Evolutionary conservation across 2,113 vertebrate species (phyloP).

Genomic region (Athene cunicularia): DNA sequence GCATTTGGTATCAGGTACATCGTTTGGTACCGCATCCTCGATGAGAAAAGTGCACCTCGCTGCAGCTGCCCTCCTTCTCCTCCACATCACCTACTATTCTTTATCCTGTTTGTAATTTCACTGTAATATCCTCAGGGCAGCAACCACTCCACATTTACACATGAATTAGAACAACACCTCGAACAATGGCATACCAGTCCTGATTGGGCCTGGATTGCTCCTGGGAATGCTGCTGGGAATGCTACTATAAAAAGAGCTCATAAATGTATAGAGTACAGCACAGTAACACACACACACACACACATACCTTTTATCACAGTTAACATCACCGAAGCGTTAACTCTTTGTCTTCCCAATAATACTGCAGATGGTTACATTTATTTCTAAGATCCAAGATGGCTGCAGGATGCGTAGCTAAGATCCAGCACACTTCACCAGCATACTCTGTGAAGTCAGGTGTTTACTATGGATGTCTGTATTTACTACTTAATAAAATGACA

Average conservation of each 20-base stretch:
- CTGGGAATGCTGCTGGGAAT: conserved; percentile 42
- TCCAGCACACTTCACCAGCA: background rate
- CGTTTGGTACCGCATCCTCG: background rate
- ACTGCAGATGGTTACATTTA: background rate
- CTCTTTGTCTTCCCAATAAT: background rate
- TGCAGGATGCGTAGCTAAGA: background rate
- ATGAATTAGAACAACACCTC: conserved; percentile 63
- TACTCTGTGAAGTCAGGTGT: background rate
- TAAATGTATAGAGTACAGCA: background rate
- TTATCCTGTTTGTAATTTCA: conserved; percentile 49
- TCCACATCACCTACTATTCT: conserved; percentile 7
- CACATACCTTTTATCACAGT: background rate
- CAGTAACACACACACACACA: background rate
- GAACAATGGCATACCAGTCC: conserved; percentile 44
- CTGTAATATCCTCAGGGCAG: conserved; percentile 53
- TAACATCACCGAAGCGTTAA: background rate
- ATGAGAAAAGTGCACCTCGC: background rate
- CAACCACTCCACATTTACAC: conserved; percentile 58
- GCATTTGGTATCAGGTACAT: background rate
- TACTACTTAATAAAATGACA: background rate
- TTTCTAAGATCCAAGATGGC: background rate
- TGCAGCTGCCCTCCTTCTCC: background rate
- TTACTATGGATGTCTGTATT: background rate
- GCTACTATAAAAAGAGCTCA: conserved; percentile 54
- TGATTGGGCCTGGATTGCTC: conserved; percentile 53